Evolutionary conservation across 2,113 vertebrate species (phyloP).

Genomic region (Columba janthina): DNA sequence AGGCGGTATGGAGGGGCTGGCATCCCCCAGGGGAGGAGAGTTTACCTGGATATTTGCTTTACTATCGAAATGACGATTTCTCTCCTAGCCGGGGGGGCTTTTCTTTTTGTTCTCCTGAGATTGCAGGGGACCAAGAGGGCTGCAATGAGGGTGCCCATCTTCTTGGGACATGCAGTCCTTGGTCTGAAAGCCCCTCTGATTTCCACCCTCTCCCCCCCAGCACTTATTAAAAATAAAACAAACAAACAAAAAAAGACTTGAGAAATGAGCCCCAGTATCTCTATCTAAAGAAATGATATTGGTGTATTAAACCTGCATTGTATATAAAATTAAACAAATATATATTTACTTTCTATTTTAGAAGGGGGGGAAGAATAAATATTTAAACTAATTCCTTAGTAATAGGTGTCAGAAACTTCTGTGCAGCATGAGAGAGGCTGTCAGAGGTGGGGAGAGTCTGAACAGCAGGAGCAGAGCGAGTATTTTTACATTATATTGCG

Average conservation of each 20-base stretch:
- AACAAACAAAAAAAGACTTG: not conserved
- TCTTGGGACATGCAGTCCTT: not conserved
- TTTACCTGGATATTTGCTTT: not conserved
- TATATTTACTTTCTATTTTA: constrained; percentile 80
- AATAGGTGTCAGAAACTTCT: constrained; percentile 57
- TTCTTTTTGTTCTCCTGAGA: not conserved
- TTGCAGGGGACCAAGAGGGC: not conserved
- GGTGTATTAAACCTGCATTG: constrained; percentile 57
- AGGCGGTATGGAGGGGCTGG: not conserved
- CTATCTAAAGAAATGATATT: constrained; percentile 52
- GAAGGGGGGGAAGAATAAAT: constrained; percentile 56
- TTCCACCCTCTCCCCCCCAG: not conserved
- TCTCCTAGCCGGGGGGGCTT: not conserved
- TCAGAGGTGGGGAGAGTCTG: constrained; percentile 50
- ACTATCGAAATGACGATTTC: not conserved
- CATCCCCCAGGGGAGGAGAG: not conserved
- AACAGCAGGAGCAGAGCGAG: constrained; percentile 12
- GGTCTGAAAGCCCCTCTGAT: not conserved
- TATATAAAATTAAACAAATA: constrained; percentile 80
- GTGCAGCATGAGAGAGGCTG: constrained; percentile 50
- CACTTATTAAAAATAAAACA: not conserved
- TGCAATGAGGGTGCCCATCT: not conserved
- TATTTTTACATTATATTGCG: constrained; percentile 60
- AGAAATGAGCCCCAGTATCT: constrained; percentile 44
- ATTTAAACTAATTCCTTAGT: constrained; percentile 68